phyloP scores from a whole-genome alignment of 2,797 vertebrate genomes.

The Kryptopterus vitreolus region DNA sequence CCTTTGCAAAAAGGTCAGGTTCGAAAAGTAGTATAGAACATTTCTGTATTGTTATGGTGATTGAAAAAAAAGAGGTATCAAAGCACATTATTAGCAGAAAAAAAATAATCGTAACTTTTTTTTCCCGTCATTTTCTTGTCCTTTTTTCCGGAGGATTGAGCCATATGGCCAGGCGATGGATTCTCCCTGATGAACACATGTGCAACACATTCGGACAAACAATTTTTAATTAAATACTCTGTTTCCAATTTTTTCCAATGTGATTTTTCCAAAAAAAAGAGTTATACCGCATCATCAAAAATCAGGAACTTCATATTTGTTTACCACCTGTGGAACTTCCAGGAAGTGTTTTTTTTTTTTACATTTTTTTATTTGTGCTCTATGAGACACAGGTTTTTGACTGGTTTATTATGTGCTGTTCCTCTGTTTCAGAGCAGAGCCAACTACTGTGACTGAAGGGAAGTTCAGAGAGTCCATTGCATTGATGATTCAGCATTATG shows the following conservation, averaged over 20 bases:
- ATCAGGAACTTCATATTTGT: background rate
- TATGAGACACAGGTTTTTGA: background rate
- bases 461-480: constrained; percentile 10
- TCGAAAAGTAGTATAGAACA: background rate
- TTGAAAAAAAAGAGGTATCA: background rate
- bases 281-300: background rate
- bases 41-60: background rate
- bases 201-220: background rate
- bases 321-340: background rate
- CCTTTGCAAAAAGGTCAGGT: background rate
- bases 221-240: too few relatives aligned
- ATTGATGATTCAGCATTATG: constrained; percentile 28
- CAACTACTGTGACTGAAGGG: background rate
- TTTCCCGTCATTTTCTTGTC: background rate
- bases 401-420: constrained; percentile 1
- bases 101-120: background rate
- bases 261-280: background rate
- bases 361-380: background rate
- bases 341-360: background rate
- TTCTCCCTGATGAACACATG: background rate
- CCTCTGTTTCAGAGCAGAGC: background rate
- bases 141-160: background rate
- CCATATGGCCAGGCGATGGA: background rate
- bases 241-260: background rate
- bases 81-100: background rate